These are phyloP conservation scores for Micronisus gabar DNA, from an alignment of 2,113 vertebrate species.

Conservation along the genomic window DNA sequence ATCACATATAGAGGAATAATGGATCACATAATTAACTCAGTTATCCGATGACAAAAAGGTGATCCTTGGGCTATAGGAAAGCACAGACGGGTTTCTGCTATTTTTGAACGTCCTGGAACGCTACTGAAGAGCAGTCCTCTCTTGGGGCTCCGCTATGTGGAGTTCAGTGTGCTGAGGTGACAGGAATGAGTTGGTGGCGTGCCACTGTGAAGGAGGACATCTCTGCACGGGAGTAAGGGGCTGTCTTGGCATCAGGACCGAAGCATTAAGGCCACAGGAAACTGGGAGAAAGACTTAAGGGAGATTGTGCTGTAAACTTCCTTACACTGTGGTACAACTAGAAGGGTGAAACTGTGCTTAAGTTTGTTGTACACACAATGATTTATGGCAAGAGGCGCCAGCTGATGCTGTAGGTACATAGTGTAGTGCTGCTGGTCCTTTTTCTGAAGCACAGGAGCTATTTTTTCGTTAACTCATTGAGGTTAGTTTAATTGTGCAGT, in stretches of 20 bases:
- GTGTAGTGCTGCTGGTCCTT: background rate
- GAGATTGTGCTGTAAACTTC: background rate
- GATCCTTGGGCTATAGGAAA: conserved; percentile 58
- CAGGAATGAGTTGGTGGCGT: rapidly evolving
- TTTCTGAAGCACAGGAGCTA: background rate
- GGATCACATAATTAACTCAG: conserved; percentile 43
- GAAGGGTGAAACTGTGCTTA: background rate
- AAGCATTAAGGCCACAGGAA: background rate
- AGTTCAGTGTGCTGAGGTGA: background rate
- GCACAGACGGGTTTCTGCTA: background rate
- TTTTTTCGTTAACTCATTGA: background rate
- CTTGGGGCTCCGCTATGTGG: rapidly evolving
- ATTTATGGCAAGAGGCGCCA: background rate
- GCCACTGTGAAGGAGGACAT: background rate
- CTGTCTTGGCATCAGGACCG: background rate
- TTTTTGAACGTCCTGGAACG: background rate
- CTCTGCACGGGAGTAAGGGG: background rate
- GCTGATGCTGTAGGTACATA: background rate
- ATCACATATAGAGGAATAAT: conserved; percentile 1
- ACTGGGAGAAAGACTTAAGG: background rate
- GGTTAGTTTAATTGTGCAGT: background rate
- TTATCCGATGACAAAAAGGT: conserved; percentile 44
- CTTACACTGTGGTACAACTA: rapidly evolving
- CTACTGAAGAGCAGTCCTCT: background rate
- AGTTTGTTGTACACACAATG: rapidly evolving